Base-by-base conservation (phyloP, 2,113 vertebrate genomes). In the Silurus meridionalis region DNA sequence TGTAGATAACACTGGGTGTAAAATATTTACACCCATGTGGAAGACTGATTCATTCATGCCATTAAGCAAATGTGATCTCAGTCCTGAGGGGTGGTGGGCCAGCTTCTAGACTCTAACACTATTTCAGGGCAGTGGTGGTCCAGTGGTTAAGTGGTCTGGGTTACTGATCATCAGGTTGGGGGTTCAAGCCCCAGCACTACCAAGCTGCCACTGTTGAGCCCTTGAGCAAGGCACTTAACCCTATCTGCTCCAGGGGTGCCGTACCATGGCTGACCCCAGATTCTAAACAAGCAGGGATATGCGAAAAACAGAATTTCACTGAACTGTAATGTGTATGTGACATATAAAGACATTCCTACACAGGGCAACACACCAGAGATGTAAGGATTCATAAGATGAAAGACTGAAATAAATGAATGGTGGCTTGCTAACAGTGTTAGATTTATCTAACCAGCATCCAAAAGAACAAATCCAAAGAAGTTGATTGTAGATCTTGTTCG, bases 1-100 rank as follows among this genome's bases (percentile, higher is more conserved):
- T 89, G 83, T 87, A 89, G 88, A 89, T 89, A 89, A 89, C 84
- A 77, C 74, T n/a, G 67, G 77, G 81, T 83, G 83, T 89, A 88
- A 86, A 89, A 89, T 86, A 89, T 88, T 89, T 88, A 89, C 86
- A 89, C 84, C 84, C 86, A 53, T 80, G 75, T 17, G 83, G 86
- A 88, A 84, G 86, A 89, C 52, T 89, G 89, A 87, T 88, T 89
- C 84, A 88, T 89, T 89, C 85, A 77, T 82, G 57, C 84, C 84
- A 85, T 89, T 88, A 88, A 89, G 89, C 83, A 87, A 88, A 89
- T 83, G 80, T 57, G 80, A 89, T 67, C 37, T 57, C 19, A 57
- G 50, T 64, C 60, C 23, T 28, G n/a, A 10, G 50, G 19, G 46
- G 37, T 66, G 72, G 60, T 64, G 72, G 13, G 17, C 58, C 61